Conservation (phyloP, 1,140 invertebrate species). For the Drosophila tsacasi region DNA sequence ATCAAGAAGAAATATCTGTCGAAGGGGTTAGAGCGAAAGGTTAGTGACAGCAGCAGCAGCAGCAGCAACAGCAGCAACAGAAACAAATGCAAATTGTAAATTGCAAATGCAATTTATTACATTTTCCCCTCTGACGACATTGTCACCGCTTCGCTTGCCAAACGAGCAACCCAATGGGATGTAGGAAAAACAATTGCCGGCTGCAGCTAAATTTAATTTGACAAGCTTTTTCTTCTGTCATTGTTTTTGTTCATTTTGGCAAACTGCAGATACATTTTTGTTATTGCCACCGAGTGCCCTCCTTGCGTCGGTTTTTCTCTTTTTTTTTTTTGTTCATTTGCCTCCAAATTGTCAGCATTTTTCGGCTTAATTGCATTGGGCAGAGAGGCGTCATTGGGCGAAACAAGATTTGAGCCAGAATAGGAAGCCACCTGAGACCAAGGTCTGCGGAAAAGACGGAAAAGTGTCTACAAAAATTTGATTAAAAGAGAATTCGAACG, state of each 20-base stretch:
- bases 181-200: constrained; percentile 48
- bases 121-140: constrained; percentile 64
- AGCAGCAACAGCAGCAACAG: constrained; percentile 5
- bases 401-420: constrained; percentile 13
- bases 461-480: constrained; percentile 12
- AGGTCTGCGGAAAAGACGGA: constrained; percentile 7
- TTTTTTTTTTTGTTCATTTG: constrained; percentile 18
- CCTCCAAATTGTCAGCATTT: constrained; percentile 69
- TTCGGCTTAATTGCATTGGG: constrained; percentile 61
- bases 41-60: constrained; percentile 23
- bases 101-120: constrained; percentile 74
- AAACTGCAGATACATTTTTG: constrained; percentile 60
- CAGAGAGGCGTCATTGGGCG: constrained; percentile 40
- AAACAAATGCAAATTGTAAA: constrained; percentile 46
- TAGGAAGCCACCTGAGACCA: constrained; percentile 24
- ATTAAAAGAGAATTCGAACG: no score
- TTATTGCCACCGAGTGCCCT: constrained; percentile 36
- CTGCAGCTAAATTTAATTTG: constrained; percentile 75
- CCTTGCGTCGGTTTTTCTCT: constrained; percentile 18
- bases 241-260: constrained; percentile 39
- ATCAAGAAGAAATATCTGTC: constrained; percentile 34
- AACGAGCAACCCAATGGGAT: constrained; percentile 15
- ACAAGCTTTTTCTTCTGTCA: constrained; percentile 34
- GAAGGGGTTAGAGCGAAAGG: constrained; percentile 39
- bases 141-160: constrained; percentile 48